Percentiles rank a stretch among this genome's conserved stretches.
These are phyloP conservation scores for Mesocentrotus franciscanus DNA, from an alignment of 53 echinoderm and acorn worm genomes.

Conservation along the genomic window DNA sequence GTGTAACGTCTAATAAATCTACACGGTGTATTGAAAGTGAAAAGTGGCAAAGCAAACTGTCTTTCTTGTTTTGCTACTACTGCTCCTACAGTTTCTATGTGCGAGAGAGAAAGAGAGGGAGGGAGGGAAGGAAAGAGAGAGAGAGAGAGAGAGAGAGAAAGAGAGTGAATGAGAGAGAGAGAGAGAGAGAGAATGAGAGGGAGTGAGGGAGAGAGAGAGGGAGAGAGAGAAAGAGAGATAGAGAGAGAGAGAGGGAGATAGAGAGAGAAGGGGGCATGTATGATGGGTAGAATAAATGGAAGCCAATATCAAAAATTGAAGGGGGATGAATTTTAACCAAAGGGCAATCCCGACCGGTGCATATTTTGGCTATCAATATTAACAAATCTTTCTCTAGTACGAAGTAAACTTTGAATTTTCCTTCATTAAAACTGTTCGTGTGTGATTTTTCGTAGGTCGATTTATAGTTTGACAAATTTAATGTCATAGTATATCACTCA, in stretches of 20 bases:
- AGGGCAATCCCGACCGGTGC: neutral
- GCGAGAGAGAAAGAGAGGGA: neutral
- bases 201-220: neutral
- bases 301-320: neutral
- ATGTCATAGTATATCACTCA: too few species aligned
- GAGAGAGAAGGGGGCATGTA: neutral
- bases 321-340: too few species aligned
- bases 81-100: neutral
- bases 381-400: neutral
- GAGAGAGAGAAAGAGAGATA: neutral
- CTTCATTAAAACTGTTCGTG: too few species aligned
- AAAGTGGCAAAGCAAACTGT: neutral
- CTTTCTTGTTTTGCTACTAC: neutral
- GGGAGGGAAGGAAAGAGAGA: neutral
- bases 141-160: neutral
- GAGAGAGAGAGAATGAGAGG: neutral
- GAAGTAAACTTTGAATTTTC: neutral
- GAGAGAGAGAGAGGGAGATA: neutral
- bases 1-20: neutral
- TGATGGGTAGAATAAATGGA: neutral
- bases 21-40: neutral
- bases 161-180: slow-evolving; percentile 8
- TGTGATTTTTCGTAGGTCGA: too few species aligned
- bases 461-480: too few species aligned
- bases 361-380: neutral